Percentiles rank a stretch among this genome's conserved stretches.
Conservation (phyloP, 2,888 invertebrate genomes). For the Phoenoteleia sp. region DNA sequence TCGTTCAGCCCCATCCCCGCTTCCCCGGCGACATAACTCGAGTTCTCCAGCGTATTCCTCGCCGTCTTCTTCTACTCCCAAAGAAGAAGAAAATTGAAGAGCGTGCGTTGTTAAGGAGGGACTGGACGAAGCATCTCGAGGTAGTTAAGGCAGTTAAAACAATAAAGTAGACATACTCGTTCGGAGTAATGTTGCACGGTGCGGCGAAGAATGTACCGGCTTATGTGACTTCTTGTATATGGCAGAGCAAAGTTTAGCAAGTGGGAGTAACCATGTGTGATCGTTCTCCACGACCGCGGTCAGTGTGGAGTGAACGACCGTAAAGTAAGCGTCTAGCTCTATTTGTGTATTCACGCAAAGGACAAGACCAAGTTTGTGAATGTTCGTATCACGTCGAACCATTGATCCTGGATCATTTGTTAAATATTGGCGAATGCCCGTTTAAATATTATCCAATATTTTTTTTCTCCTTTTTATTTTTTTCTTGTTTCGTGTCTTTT, state of each 20-base stretch:
- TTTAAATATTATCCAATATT: too few relatives aligned
- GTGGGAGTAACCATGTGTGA: conserved; percentile 75
- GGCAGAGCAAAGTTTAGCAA: conserved; percentile 60
- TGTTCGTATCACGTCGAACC: too few relatives aligned
- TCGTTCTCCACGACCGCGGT: conserved; percentile 67
- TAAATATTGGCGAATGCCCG: too few relatives aligned
- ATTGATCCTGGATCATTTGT: too few relatives aligned
- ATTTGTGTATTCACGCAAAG: conserved; percentile 33
- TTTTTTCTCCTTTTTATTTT: too few relatives aligned
- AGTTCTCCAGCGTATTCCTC: conserved; percentile 24
- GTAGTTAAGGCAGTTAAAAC: conserved; percentile 56
- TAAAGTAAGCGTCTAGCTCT: conserved; percentile 71
- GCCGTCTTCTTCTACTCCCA: conserved; percentile 17
- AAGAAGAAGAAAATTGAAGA: conserved; percentile 50
- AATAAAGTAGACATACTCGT: conserved; percentile 64
- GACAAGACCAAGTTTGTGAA: neutral
- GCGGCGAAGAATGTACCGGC: conserved; percentile 63
- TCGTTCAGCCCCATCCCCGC: neutral
- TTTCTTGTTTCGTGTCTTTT: too few relatives aligned
- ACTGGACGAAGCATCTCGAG: conserved; percentile 11
- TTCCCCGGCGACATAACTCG: conserved; percentile 25
- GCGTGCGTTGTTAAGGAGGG: conserved; percentile 27
- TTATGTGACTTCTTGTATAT: conserved; percentile 64
- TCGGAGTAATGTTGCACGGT: conserved; percentile 56
- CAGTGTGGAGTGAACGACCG: conserved; percentile 75